Evolutionary conservation across 2,113 vertebrate species (phyloP).

Genomic region (Varanus salvator): DNA sequence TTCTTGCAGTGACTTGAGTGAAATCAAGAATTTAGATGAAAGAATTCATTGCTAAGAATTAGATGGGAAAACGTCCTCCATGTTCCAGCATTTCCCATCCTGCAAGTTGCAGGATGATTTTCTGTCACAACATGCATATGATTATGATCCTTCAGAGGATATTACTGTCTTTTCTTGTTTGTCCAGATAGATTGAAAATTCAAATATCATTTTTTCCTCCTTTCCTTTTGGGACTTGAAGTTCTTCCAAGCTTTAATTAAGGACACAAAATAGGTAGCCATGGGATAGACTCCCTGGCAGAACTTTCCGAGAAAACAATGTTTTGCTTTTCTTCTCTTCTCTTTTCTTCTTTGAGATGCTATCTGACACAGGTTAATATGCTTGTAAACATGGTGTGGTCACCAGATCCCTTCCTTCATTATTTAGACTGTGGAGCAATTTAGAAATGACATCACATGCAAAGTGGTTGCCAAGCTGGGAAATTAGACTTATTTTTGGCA

Average conservation of each 20-base stretch:
- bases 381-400: not conserved
- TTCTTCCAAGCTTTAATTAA: not conserved
- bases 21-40: not conserved
- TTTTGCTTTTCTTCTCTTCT: not conserved
- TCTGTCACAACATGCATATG: too few relatives aligned
- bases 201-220: not conserved
- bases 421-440: constrained; percentile 6
- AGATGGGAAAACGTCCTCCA: not conserved
- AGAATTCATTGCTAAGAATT: not conserved
- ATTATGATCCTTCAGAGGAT: too few relatives aligned
- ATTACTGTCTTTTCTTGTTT: not conserved
- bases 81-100: too few relatives aligned
- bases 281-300: not conserved
- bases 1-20: not conserved
- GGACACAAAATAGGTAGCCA: not conserved
- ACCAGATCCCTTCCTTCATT: not conserved
- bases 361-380: not conserved
- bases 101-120: not conserved
- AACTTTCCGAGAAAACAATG: not conserved
- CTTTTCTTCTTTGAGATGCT: not conserved
- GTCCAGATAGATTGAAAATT: not conserved
- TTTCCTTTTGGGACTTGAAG: not conserved
- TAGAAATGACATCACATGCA: constrained; percentile 32
- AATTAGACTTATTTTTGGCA: constrained; percentile 1
- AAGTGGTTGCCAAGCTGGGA: not conserved